Evolutionary conservation across 2,888 invertebrate genomes (phyloP), one percentile per base, ranked within the genome.

Genomic region (Volucella zonaria): DNA sequence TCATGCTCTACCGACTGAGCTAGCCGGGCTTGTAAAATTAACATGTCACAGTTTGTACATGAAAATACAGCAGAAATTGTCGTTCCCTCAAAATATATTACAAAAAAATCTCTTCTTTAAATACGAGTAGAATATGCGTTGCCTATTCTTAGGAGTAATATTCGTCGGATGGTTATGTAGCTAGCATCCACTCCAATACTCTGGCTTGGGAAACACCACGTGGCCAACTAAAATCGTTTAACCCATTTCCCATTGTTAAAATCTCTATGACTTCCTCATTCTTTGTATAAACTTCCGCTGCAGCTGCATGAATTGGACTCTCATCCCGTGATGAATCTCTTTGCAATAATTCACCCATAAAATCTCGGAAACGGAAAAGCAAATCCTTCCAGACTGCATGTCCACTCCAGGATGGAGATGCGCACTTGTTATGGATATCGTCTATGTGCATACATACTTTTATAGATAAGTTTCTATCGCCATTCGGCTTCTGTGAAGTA

Each of bases 1-100:
- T 85, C 85, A 85, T 85, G 85, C 85, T 85, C 85, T 85, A 85
- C 85, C 85, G 85, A 85, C 85, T 85, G 85, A 85, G 85, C 85
- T 85, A 85, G 85, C 85, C 85, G 85, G 85, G 85, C 85, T 70
- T 52, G 10, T 42, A 14, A 0, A 11, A 23, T 10, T 14, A 1
- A 0, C 2, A 0, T 8, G 23, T 4, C 45, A 2, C 14, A 64
- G 6, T 11, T 12, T 1, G 4, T 6, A 59, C n/a, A 49, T n/a
- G 9, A 9, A 23, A 3, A 4, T 14, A 1, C 0, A n/a, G 1
- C 10, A 45, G 10, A 0, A 1, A n/a, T 0, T 49, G 1, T 1
- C 8, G 4, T 62, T n/a, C n/a, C 56, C 14, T 31, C 52, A 73
- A n/a, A n/a, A 1, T 59, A 59, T 59, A 42, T 42, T 6, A 18